Evolutionary conservation across 2,888 invertebrate genomes (phyloP).

Genomic region (Latrodectus elegans): DNA sequence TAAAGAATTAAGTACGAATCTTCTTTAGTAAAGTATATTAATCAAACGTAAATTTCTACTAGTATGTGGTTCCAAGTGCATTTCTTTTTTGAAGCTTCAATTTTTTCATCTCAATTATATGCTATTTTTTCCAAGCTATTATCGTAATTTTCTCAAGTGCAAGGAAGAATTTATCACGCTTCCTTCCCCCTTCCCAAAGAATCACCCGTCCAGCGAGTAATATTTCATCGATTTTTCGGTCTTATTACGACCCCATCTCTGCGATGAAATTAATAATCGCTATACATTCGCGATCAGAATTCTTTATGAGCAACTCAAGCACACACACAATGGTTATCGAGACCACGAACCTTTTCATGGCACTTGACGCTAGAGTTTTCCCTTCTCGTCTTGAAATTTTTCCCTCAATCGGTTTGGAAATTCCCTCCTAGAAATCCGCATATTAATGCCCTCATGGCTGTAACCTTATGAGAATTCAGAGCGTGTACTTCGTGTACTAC

Average conservation of each 20-base stretch:
- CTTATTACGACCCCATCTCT: constrained; percentile 29
- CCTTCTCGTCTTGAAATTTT: not conserved
- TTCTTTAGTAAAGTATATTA: too few species aligned
- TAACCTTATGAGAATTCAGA: constrained; percentile 31
- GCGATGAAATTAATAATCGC: constrained; percentile 33
- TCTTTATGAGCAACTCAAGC: not conserved
- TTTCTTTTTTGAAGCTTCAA: not conserved
- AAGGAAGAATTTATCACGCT: not conserved
- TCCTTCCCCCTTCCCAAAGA: not conserved
- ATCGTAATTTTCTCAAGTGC: constrained; percentile 1
- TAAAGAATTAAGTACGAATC: too few species aligned
- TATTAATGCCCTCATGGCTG: constrained; percentile 7
- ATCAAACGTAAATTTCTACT: too few species aligned
- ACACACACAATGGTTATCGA: constrained; percentile 15
- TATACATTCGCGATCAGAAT: constrained; percentile 28
- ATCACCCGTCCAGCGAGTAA: constrained; percentile 1
- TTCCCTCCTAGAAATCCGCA: constrained; percentile 24
- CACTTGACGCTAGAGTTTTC: not conserved
- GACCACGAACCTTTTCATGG: constrained; percentile 28
- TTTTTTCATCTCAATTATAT: not conserved
- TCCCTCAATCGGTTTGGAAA: constrained; percentile 14
- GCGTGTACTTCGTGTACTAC: constrained; percentile 18
- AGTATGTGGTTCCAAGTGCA: not conserved
- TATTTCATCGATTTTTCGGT: constrained; percentile 47
- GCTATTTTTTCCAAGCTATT: not conserved